Conservation (phyloP, 2,113 vertebrate species). For the Cryptotis parvus region DNA sequence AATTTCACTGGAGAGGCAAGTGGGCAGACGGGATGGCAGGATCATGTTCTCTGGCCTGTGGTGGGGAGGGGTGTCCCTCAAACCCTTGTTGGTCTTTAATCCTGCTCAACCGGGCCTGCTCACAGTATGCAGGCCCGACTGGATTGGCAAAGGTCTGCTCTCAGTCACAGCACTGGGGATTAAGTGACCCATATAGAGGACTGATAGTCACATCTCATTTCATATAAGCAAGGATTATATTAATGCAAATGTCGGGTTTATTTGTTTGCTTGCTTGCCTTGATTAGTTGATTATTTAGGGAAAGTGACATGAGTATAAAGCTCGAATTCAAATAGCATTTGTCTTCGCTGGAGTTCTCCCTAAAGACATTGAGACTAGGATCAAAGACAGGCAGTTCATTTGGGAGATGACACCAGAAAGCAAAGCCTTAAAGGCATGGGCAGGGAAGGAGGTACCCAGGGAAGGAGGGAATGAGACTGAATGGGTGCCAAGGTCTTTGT, state of each 20-base stretch:
- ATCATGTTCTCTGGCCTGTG: not conserved
- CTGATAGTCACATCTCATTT: not conserved
- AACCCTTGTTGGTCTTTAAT: rapidly evolving
- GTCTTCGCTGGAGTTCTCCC: not conserved
- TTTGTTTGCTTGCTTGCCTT: no score
- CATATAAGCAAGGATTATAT: no score
- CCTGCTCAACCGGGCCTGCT: rapidly evolving
- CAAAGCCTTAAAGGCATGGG: no score
- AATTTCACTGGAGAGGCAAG: no score
- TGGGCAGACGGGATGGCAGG: no score
- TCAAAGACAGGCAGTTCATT: not conserved
- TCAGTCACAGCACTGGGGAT: not conserved
- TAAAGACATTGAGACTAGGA: not conserved
- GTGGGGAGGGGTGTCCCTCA: not conserved
- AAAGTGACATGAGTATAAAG: not conserved
- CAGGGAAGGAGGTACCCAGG: not conserved
- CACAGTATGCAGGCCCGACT: rapidly evolving
- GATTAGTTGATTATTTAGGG: not conserved
- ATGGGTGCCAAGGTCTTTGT: no score
- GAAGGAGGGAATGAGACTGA: not conserved
- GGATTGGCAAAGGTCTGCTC: not conserved
- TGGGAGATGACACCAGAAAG: not conserved
- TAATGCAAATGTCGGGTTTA: no score
- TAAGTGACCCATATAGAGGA: rapidly evolving
- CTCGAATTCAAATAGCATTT: not conserved